phyloP scores from a whole-genome alignment of 2,888 invertebrate genomes.

The Leptopilina syphax region DNA sequence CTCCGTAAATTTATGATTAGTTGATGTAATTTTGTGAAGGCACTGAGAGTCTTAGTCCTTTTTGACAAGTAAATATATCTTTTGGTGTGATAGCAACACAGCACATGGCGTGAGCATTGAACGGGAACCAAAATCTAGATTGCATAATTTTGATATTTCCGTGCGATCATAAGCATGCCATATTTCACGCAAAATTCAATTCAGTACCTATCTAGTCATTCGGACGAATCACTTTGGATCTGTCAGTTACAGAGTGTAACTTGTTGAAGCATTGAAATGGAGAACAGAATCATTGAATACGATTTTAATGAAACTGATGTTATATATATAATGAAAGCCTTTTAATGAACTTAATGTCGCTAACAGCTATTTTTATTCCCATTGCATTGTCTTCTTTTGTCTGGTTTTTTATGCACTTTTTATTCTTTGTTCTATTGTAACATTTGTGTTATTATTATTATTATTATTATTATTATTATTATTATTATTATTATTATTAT shows the following conservation, averaged over 20 bases:
- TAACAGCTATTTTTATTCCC: not conserved
- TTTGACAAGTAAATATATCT: not conserved
- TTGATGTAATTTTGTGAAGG: not conserved
- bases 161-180: conserved; percentile 9
- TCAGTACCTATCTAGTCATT: conserved; percentile 18
- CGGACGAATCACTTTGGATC: conserved; percentile 12
- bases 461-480: too few relatives aligned
- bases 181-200: conserved; percentile 22
- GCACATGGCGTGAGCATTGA: conserved; percentile 3
- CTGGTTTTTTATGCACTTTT: too few relatives aligned
- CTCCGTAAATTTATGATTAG: not conserved
- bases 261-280: conserved; percentile 33
- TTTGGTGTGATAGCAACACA: not conserved
- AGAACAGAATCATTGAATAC: conserved; percentile 12
- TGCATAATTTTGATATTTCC: conserved; percentile 15
- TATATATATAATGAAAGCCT: not conserved
- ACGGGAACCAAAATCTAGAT: not conserved
- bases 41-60: not conserved
- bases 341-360: conserved; percentile 1
- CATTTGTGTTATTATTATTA: too few relatives aligned
- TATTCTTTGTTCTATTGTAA: too few relatives aligned
- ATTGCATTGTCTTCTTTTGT: too few relatives aligned
- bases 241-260: conserved; percentile 21
- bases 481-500: too few relatives aligned
- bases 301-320: not conserved